Conservation (phyloP, 2,888 invertebrate species). For the Teinopalpus imperialis region DNA sequence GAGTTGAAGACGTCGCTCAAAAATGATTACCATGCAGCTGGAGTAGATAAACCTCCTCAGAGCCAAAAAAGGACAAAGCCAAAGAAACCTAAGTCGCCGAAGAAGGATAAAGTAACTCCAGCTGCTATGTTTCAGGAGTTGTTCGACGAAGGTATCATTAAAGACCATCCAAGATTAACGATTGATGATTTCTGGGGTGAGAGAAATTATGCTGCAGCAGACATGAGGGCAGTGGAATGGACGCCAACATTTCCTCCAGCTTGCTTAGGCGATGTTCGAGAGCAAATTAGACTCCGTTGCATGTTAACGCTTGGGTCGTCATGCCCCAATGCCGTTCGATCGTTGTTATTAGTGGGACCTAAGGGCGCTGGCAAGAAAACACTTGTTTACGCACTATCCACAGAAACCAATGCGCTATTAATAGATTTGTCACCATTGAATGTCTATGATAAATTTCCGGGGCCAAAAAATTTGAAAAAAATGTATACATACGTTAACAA, state of each 20-base stretch:
- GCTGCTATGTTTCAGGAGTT: slow-evolving; percentile 88
- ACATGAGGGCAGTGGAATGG: slow-evolving; percentile 66
- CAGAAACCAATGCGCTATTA: slow-evolving; percentile 87
- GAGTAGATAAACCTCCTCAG: slow-evolving; percentile 42
- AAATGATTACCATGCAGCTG: slow-evolving; percentile 49
- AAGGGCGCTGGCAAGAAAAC: slow-evolving; percentile 86
- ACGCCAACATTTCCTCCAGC: slow-evolving; percentile 72
- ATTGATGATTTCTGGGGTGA: slow-evolving; percentile 87
- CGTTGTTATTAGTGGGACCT: slow-evolving; percentile 87
- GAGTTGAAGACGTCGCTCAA: slow-evolving; percentile 78
- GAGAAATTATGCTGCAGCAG: slow-evolving; percentile 82
- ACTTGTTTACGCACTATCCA: slow-evolving; percentile 87
- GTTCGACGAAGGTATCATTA: slow-evolving; percentile 86
- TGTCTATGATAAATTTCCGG: slow-evolving; percentile 86
- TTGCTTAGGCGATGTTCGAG: slow-evolving; percentile 83
- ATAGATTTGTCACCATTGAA: slow-evolving; percentile 89
- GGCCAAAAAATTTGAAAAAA: slow-evolving; percentile 85
- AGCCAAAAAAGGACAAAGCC: slow-evolving; percentile 64
- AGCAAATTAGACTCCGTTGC: slow-evolving; percentile 83
- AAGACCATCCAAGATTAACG: slow-evolving; percentile 79
- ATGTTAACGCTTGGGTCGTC: slow-evolving; percentile 79
- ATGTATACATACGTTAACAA: slow-evolving; percentile 85
- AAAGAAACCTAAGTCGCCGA: slow-evolving; percentile 74
- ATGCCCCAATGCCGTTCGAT: slow-evolving; percentile 67
- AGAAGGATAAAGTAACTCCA: slow-evolving; percentile 83